Percentiles rank a stretch among this genome's conserved stretches.
Conservation (phyloP, 2,113 vertebrate genomes). For the Apistogramma diplotaenia region DNA sequence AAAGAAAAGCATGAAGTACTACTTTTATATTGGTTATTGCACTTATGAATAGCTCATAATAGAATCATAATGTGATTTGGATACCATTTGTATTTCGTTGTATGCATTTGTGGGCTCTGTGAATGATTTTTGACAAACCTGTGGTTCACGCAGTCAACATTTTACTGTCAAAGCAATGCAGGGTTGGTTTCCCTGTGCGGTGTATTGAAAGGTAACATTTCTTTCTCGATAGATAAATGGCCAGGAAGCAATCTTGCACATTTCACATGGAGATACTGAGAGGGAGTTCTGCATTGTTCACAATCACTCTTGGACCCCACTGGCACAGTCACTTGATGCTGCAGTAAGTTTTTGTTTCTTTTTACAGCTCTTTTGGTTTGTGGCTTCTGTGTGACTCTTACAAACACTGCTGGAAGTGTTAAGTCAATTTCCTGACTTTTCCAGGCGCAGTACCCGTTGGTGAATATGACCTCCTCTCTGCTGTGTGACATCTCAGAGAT, state of each 20-base stretch:
- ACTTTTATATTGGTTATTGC: neutral
- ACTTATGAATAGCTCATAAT: neutral
- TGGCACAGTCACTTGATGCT: slow-evolving; percentile 76
- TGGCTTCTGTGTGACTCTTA: neutral
- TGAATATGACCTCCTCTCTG: slow-evolving; percentile 77
- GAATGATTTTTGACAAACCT: neutral
- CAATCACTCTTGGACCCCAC: slow-evolving; percentile 80
- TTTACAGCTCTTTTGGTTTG: neutral
- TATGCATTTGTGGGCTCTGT: neutral
- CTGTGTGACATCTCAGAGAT: slow-evolving; percentile 81
- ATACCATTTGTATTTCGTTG: neutral
- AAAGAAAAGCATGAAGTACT: neutral
- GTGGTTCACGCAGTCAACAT: neutral
- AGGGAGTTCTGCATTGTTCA: slow-evolving; percentile 87
- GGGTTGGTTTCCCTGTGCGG: neutral
- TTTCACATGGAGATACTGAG: slow-evolving; percentile 58
- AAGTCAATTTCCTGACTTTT: neutral
- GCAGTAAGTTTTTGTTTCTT: slow-evolving; percentile 83
- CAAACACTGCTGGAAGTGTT: neutral
- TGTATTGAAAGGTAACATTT: neutral
- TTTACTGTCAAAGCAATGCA: neutral
- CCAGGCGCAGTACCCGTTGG: slow-evolving; percentile 75
- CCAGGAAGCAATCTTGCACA: slow-evolving; percentile 84
- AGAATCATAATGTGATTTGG: neutral
- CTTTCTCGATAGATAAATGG: slow-evolving; percentile 74